Evolutionary conservation across 2,888 invertebrate species (phyloP).

Genomic region (Hoplodrina blanda): DNA sequence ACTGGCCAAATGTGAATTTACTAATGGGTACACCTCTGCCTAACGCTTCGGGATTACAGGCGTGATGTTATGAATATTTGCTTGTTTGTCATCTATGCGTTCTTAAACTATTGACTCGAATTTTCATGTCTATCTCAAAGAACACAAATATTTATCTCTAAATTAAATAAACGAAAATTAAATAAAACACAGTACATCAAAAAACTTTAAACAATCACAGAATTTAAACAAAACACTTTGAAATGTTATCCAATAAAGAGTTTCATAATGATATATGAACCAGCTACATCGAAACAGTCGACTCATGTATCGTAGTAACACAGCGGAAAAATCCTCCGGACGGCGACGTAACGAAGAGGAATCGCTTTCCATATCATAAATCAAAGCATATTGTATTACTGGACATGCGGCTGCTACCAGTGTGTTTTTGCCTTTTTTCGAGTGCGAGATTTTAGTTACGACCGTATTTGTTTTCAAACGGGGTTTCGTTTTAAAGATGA

Average conservation of each 20-base stretch:
- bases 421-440: conserved; percentile 37
- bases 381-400: conserved; percentile 82
- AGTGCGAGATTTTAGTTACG: conserved; percentile 2
- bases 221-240: background rate
- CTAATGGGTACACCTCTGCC: too few species aligned
- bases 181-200: too few species aligned
- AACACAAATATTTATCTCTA: too few species aligned
- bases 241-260: conserved; percentile 30
- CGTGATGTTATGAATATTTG: too few species aligned
- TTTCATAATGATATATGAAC: conserved; percentile 48
- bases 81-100: too few species aligned
- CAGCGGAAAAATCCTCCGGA: conserved; percentile 79
- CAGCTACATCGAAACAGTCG: conserved; percentile 65
- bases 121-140: too few species aligned
- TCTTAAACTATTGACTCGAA: too few species aligned
- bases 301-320: conserved; percentile 79
- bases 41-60: too few species aligned
- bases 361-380: conserved; percentile 82
- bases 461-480: conserved; percentile 4
- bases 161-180: too few species aligned
- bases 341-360: conserved; percentile 79
- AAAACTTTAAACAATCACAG: background rate
- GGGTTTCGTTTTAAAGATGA: conserved; percentile 5
- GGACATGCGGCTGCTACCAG: conserved; percentile 66
- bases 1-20: too few species aligned